Evolutionary conservation across 2,888 invertebrate genomes (phyloP), one percentile per base, ranked within the genome.

Genomic region (Folsomia candida): DNA sequence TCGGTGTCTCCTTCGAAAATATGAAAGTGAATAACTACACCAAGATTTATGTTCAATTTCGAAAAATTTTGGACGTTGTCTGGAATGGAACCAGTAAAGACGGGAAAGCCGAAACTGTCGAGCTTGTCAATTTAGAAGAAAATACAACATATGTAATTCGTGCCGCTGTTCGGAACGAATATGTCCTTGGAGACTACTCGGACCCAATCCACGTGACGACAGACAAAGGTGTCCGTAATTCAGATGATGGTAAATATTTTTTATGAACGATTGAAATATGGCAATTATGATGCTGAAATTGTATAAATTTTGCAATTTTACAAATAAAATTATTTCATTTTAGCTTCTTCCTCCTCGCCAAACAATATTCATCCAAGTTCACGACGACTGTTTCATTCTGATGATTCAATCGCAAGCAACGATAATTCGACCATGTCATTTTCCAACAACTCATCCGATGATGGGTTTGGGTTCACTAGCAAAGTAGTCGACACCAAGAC

Each of bases 71-170:
- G 51, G 20, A 54, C 20, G 54, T 4, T 6, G 6, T 20, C 6
- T 18, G 54, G 54, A 22, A 54, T 54, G 54, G 22, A n/a, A 54
- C 18, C 4, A 54, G 18, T 54, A n/a, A 14, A n/a, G 4, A 54
- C n/a, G 37, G 37, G 4, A n/a, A 14, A 54, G 54, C 37, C 14
- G 37, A 54, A 22, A 54, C 4, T 54, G 20, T 54, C n/a, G 11
- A 14, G 4, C 4, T 64, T 51, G 51, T 3, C 2, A 28, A 37
- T 4, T 29, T 64, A 22, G 18, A 20, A 20, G 2, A 51, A 14
- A 57, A 65, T 20, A 65, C 65, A 22, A 65, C 54, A 2, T 65
- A 65, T 57, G 25, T 65, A 22, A 54, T 65, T 20, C 54, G 54
- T 54, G 65, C 65, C 54, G 65, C 65, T 14, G 2, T 65, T 20